Percentiles rank a stretch among this genome's conserved stretches.
Conservation (phyloP, 2,888 invertebrate species). For the Lucinisca nassula region DNA sequence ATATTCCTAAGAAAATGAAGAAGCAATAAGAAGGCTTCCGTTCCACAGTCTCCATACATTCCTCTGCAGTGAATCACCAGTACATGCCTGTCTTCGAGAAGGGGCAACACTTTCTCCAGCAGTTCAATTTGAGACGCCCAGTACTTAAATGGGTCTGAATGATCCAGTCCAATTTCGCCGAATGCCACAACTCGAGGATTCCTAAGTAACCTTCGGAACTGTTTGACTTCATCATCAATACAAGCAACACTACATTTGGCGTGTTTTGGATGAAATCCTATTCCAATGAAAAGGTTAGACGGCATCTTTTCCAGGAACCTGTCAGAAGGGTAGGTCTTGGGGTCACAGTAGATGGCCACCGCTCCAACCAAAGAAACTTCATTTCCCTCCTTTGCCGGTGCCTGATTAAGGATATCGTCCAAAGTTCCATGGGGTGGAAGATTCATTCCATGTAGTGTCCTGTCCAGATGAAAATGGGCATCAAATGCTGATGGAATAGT, state of each 20-base stretch:
- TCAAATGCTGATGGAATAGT: constrained; percentile 4
- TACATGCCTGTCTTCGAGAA: constrained; percentile 17
- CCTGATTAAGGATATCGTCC: background rate
- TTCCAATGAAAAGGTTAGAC: background rate
- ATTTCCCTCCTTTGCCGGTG: background rate
- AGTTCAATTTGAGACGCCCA: too few species aligned
- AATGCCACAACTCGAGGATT: too few species aligned
- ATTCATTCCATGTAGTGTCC: background rate
- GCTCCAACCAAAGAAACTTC: background rate
- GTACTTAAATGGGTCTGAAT: constrained; percentile 12
- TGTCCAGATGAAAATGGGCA: constrained; percentile 33
- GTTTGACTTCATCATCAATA: too few species aligned
- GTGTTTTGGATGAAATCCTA: constrained; percentile 30
- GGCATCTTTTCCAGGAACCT: background rate
- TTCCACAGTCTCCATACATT: constrained; percentile 34
- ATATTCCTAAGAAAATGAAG: constrained; percentile 9
- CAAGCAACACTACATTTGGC: background rate
- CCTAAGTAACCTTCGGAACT: background rate
- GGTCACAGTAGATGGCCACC: constrained; percentile 31
- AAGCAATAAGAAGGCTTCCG: constrained; percentile 15
- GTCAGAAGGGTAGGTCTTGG: constrained; percentile 9
- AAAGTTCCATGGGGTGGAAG: background rate
- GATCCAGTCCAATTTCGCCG: constrained; percentile 37
- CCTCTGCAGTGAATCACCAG: constrained; percentile 45
- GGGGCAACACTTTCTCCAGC: too few species aligned